A percentile compares a stretch with the other conserved stretches of the same genome.
Evolutionary conservation across 2,113 vertebrate species (phyloP).

Genomic region (Scatophagus argus): DNA sequence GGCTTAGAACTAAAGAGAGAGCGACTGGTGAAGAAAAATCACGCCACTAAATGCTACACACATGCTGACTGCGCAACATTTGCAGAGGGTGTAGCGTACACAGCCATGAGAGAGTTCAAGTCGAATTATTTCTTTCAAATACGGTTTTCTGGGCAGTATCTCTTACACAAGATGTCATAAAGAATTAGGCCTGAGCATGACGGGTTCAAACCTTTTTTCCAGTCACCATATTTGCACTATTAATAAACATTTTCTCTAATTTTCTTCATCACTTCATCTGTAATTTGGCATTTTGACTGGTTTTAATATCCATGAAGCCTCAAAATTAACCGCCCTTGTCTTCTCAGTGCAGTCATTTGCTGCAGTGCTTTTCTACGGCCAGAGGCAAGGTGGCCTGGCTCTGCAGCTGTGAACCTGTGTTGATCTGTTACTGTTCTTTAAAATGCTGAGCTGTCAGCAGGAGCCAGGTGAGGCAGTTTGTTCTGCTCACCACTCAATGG

Average conservation of each 20-base stretch:
- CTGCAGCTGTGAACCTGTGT: constrained; percentile 57
- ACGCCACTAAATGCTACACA: no score
- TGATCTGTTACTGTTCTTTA: constrained; percentile 60
- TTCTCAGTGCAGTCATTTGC: constrained; percentile 12
- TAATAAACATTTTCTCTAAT: not conserved
- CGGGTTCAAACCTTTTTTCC: not conserved
- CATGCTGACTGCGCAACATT: not conserved
- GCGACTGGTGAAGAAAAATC: not conserved
- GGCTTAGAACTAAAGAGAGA: not conserved
- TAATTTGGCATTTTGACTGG: not conserved
- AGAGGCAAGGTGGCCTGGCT: constrained; percentile 42
- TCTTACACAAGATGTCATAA: not conserved
- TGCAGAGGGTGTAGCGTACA: not conserved
- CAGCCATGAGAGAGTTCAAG: not conserved
- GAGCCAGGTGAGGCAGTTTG: constrained; percentile 74
- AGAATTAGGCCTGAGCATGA: not conserved
- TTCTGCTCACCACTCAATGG: constrained; percentile 75
- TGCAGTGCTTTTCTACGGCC: constrained; percentile 38
- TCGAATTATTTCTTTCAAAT: constrained; percentile 10
- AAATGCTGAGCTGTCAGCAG: constrained; percentile 72
- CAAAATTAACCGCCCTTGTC: constrained; percentile 9
- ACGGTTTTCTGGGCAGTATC: not conserved
- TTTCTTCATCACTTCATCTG: not conserved
- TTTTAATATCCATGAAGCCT: constrained; percentile 1
- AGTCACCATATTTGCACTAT: not conserved